Percentiles rank a stretch among this genome's conserved stretches.
These are phyloP conservation scores for Scaptomyza pallida DNA, from an alignment of 1,140 invertebrate species.

Conservation along the genomic window DNA sequence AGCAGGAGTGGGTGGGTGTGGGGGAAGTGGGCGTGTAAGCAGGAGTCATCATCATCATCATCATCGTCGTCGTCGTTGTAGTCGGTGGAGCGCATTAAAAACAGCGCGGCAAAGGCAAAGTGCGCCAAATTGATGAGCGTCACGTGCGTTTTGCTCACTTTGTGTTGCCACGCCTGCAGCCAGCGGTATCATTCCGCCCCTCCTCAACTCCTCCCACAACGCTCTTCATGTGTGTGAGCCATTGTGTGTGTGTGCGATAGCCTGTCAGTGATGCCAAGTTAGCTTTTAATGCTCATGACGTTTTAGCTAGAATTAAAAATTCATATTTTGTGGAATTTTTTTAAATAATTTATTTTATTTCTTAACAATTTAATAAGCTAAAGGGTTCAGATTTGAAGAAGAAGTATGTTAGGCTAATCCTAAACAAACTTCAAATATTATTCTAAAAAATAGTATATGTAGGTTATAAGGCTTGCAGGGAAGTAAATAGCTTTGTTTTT, in stretches of 20 bases:
- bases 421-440: no score
- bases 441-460: no score
- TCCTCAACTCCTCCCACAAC: no score
- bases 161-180: constrained; percentile 50
- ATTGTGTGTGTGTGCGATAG: constrained; percentile 10
- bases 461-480: no score
- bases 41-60: constrained; percentile 27
- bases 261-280: constrained; percentile 2
- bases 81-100: constrained; percentile 67
- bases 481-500: no score
- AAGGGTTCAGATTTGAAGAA: no score
- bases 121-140: constrained; percentile 82
- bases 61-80: constrained; percentile 19
- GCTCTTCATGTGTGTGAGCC: constrained; percentile 24
- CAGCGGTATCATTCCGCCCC: constrained; percentile 55
- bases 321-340: no score
- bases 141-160: constrained; percentile 77
- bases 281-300: constrained; percentile 5
- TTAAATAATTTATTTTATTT: no score
- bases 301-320: no score
- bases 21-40: no score
- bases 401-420: no score
- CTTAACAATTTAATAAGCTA: no score
- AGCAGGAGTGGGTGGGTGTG: not conserved
- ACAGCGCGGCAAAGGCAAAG: constrained; percentile 66